Evolutionary conservation across 2,888 invertebrate genomes (phyloP).

Genomic region (Harmothoe impar): DNA sequence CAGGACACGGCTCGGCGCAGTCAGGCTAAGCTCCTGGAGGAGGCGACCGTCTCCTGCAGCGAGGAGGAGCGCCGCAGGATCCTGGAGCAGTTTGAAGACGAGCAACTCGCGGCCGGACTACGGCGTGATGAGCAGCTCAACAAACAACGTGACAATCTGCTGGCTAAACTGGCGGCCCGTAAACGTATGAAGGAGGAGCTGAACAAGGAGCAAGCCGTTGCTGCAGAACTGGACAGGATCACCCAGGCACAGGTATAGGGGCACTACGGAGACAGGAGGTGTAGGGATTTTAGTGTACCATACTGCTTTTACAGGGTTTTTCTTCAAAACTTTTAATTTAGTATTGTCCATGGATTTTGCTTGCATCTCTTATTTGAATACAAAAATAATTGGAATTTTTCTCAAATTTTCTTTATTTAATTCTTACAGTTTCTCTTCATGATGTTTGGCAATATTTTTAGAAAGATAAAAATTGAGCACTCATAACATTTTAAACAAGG

Average conservation of each 20-base stretch:
- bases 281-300: no score
- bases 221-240: slow-evolving; percentile 79
- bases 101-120: slow-evolving; percentile 62
- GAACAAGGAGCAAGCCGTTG: slow-evolving; percentile 77
- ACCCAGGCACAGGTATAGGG: slow-evolving; percentile 75
- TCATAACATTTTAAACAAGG: no score
- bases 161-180: slow-evolving; percentile 79
- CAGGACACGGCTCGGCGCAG: slow-evolving; percentile 71
- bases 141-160: slow-evolving; percentile 76
- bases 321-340: no score
- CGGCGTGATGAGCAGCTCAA: slow-evolving; percentile 72
- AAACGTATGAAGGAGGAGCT: slow-evolving; percentile 80
- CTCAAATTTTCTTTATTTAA: no score
- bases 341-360: no score
- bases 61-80: slow-evolving; percentile 39
- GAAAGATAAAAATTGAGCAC: no score
- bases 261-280: no score
- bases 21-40: slow-evolving; percentile 73
- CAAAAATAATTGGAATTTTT: no score
- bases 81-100: slow-evolving; percentile 6
- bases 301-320: no score
- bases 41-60: slow-evolving; percentile 73
- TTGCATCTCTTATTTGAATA: no score
- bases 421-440: no score
- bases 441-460: no score